Conservation (phyloP, 2,888 invertebrate genomes). For the Aromia moschata region DNA sequence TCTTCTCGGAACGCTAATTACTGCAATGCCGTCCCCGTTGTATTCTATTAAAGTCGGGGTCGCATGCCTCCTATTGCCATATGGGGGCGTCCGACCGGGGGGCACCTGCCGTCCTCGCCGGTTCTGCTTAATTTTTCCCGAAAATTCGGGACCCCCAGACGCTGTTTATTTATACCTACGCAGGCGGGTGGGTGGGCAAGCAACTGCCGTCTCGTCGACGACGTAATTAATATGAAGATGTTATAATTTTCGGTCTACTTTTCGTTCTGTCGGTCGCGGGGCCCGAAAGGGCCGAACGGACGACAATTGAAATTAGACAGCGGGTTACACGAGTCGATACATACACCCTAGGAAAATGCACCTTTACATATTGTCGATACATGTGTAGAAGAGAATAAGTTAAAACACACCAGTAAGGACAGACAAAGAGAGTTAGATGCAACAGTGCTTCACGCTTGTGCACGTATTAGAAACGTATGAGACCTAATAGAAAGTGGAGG, state of each 20-base stretch:
- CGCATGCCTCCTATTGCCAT: constrained; percentile 5
- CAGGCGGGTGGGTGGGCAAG: constrained; percentile 4
- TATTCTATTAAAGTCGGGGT: constrained; percentile 10
- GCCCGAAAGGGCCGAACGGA: background rate
- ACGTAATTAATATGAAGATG: constrained; percentile 20
- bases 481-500: no score
- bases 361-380: no score
- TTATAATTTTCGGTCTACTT: background rate
- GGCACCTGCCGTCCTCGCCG: background rate
- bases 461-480: no score
- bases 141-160: background rate
- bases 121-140: background rate
- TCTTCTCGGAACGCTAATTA: constrained; percentile 22
- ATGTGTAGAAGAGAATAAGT: no score
- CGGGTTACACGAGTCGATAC: no score
- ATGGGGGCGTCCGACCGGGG: constrained; percentile 5
- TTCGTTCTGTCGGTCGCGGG: background rate
- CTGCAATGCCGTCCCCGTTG: constrained; percentile 9
- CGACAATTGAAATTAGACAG: background rate
- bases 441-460: no score
- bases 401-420: no score
- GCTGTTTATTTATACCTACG: background rate
- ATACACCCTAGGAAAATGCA: no score
- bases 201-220: constrained; percentile 9
- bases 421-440: no score